Base-by-base conservation (phyloP, 2,113 vertebrate genomes). In the Coptodon rendalli region DNA sequence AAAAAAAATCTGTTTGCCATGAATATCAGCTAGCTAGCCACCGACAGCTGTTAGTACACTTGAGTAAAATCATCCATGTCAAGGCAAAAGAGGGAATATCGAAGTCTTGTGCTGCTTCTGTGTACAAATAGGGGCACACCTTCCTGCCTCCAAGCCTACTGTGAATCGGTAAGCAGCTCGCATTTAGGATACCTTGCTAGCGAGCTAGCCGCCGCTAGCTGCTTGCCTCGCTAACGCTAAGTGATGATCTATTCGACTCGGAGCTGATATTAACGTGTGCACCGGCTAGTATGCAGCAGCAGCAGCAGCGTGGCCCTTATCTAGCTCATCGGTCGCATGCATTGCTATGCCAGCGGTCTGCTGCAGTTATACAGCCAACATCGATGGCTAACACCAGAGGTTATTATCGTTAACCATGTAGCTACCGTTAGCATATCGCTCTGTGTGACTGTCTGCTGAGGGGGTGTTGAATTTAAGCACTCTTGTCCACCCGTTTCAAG, bases 1-100 rank as follows among this genome's bases (percentile, higher is more conserved):
- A 92, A 94, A 95, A 91, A 91, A 89, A 87, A 90, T 87, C 87
- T 90, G 90, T 85, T 91, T 90, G 91, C 90, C 82, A 92, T 94
- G 87, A 90, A 94, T 92, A 91, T 86, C 48, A 91, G 89, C 90
- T 92, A 95, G 89, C 89, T 92, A 93, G 89, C 89, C 83, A 86
- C 91, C 80, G 80, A 88, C 83, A 92, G 10, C 76, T 92, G 89
- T 86, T 73, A 83, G 52, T 57, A 80, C 82, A 27, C 53, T 88
- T 52, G 63, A 82, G 89, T 87, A 82, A 92, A 90, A 92, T 9
- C 91, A 95, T 94, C 94, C 90, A 96, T 96, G 95, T 95, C 95
- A 89, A 94, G 92, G 68, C 90, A 87, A 76, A 90, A 88, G 89
- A 54, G 71, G 81, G 86, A 36, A 81, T 82, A 85, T 86, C 81